These are phyloP conservation scores for Euspilapteryx auroguttella DNA, from an alignment of 2,888 invertebrate genomes.

Conservation along the genomic window DNA sequence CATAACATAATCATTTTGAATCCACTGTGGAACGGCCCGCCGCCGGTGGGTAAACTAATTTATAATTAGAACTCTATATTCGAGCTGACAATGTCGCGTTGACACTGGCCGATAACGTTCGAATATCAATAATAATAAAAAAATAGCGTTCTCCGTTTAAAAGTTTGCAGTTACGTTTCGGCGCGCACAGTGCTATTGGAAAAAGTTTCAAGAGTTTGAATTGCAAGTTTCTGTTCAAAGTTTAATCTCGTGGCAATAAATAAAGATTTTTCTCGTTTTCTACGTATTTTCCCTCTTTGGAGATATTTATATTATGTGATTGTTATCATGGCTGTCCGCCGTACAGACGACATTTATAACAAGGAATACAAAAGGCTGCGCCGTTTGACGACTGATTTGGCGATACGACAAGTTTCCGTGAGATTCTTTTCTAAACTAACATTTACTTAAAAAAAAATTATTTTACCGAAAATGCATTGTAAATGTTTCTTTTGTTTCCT, in stretches of 20 bases:
- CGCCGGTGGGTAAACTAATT: constrained; percentile 21
- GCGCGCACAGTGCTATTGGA: no score
- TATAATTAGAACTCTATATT: constrained; percentile 36
- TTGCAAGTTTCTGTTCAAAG: neutral
- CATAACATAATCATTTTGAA: no score
- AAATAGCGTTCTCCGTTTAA: constrained; percentile 8
- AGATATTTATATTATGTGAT: no score
- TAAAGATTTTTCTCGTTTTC: no score
- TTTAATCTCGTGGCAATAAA: constrained; percentile 2
- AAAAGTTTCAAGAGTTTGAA: constrained; percentile 10
- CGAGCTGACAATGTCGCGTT: constrained; percentile 42
- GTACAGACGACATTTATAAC: constrained; percentile 59
- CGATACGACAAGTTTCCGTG: constrained; percentile 70
- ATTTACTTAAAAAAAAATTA: no score
- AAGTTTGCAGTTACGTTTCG: no score
- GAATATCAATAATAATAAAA: no score
- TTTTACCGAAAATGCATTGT: no score
- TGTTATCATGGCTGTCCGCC: no score
- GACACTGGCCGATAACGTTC: constrained; percentile 20
- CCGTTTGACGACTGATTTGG: constrained; percentile 68
- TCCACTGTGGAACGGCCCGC: constrained; percentile 21
- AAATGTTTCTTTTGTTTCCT: no score
- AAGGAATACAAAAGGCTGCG: constrained; percentile 71
- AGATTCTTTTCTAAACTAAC: no score
- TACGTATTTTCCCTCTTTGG: no score